phyloP scores from a whole-genome alignment of 2,113 vertebrate genomes.

The Raja brachyura region DNA sequence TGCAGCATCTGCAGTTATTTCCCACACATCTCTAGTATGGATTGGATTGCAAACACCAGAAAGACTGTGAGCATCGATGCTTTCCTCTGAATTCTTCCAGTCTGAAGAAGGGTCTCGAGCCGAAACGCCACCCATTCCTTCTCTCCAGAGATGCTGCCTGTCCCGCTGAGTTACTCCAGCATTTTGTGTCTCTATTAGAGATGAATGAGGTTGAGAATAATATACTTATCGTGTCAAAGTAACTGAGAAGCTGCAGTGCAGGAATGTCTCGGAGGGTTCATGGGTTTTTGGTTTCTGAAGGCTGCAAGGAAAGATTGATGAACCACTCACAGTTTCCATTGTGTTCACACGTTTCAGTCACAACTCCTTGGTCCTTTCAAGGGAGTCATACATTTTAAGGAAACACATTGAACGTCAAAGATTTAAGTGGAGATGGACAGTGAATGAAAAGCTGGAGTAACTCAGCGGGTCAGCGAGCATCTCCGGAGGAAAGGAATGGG shows the following conservation, averaged over 20 bases:
- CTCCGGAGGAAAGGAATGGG: no score
- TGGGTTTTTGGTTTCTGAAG: conserved; percentile 41
- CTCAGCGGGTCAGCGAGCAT: no score
- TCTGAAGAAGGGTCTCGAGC: no score
- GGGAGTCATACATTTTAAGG: conserved; percentile 29
- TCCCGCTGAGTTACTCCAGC: no score
- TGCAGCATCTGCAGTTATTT: no score
- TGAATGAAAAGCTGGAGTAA: no score
- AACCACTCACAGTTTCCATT: conserved; percentile 55
- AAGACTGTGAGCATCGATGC: no score
- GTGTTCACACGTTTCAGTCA: conserved; percentile 45
- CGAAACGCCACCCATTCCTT: no score
- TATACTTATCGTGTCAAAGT: conserved; percentile 54
- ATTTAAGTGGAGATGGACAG: neutral
- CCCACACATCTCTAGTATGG: no score
- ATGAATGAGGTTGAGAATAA: conserved; percentile 59
- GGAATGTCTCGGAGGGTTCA: conserved; percentile 52
- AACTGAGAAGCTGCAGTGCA: conserved; percentile 52
- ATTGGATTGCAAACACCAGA: no score
- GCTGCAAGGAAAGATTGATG: conserved; percentile 57
- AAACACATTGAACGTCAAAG: conserved; percentile 32
- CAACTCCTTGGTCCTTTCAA: neutral
- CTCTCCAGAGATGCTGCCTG: no score
- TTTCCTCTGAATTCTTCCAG: no score
- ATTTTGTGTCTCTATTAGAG: conserved; percentile 40